phyloP scores from a whole-genome alignment of 2,888 invertebrate species.

The Ptilodon capucinus region DNA sequence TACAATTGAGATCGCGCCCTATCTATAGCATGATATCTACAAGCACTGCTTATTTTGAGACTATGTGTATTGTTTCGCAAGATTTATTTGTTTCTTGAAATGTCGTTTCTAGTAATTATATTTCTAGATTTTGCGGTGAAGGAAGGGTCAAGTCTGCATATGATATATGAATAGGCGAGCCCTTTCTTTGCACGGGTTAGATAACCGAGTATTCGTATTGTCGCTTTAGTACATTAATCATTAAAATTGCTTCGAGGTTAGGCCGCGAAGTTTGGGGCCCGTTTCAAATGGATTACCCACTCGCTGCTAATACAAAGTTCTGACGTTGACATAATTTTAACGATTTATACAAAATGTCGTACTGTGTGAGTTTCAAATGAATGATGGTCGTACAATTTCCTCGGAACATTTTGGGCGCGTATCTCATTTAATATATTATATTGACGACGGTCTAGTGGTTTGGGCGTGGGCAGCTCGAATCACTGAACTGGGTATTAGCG shows the following conservation, averaged over 20 bases:
- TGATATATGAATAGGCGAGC: constrained; percentile 72
- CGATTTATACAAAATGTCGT: constrained; percentile 6
- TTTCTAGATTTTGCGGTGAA: constrained; percentile 32
- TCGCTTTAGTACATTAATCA: constrained; percentile 65
- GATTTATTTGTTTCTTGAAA: not conserved
- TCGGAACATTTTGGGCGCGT: not conserved
- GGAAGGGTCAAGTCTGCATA: constrained; percentile 75
- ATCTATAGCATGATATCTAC: too few relatives aligned
- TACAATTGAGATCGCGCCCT: too few relatives aligned
- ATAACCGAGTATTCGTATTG: constrained; percentile 67
- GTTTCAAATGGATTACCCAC: constrained; percentile 26
- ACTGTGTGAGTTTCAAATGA: not conserved
- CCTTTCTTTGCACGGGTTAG: constrained; percentile 65
- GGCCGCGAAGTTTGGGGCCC: constrained; percentile 37
- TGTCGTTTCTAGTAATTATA: constrained; percentile 26
- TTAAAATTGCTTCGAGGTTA: constrained; percentile 55
- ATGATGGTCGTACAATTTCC: not conserved
- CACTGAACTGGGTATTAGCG: too few relatives aligned
- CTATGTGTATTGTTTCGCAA: too few relatives aligned
- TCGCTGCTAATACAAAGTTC: constrained; percentile 14
- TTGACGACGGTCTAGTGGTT: too few relatives aligned
- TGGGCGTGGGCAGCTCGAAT: too few relatives aligned
- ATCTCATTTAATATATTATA: not conserved
- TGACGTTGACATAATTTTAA: constrained; percentile 18
- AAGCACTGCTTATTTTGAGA: too few relatives aligned